Conservation (phyloP, 2,113 vertebrate species). For the Salvator merianae region DNA sequence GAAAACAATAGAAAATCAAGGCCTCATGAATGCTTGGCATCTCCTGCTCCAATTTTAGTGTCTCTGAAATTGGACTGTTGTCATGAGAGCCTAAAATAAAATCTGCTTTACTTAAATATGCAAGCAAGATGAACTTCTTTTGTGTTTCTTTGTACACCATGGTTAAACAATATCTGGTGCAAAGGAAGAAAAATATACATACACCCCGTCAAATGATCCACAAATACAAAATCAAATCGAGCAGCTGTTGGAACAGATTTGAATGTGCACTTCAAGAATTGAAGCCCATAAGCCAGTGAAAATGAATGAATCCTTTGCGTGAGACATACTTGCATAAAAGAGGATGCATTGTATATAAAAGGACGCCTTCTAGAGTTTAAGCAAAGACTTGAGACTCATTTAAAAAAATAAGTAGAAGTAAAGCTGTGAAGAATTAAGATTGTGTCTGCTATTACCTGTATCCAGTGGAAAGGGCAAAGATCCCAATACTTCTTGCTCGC, state of each 20-base stretch:
- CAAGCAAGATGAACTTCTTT: background rate
- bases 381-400: background rate
- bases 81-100: background rate
- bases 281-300: background rate
- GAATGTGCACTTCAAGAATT: constrained; percentile 26
- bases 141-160: background rate
- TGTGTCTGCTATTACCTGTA: background rate
- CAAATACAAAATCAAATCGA: constrained; percentile 14
- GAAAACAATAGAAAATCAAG: constrained; percentile 41
- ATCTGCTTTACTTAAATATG: constrained; percentile 21
- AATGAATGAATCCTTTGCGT: constrained; percentile 24
- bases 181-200: too few species aligned
- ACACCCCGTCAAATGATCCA: background rate
- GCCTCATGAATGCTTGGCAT: constrained; percentile 32
- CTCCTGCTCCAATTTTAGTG: constrained; percentile 7
- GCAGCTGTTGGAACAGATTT: constrained; percentile 12
- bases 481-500: too few species aligned
- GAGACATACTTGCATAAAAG: background rate
- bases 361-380: background rate
- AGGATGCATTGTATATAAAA: background rate
- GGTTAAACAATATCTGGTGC: constrained; percentile 32
- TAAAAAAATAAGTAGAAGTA: background rate
- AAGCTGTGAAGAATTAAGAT: background rate
- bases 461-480: background rate
- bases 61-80: background rate